These are phyloP conservation scores for Heliconius melpomene DNA, from an alignment of 1,140 invertebrate species.

Conservation along the genomic window DNA sequence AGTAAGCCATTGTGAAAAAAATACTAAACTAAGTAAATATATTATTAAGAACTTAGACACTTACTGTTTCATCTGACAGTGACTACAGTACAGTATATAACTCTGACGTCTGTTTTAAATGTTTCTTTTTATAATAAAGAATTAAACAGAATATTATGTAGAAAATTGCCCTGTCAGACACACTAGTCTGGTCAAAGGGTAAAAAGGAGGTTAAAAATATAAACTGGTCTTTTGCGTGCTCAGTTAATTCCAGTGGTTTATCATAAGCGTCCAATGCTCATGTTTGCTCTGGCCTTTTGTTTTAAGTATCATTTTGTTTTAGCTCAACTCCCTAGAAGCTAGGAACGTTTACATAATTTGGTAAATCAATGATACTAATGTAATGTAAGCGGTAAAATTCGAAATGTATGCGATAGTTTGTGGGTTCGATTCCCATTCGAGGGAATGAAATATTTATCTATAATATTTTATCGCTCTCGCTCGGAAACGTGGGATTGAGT, in stretches of 20 bases:
- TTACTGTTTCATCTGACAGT: slow-evolving; percentile 9
- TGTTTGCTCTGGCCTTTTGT: not conserved
- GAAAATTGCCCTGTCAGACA: slow-evolving; percentile 76
- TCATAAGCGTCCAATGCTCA: slow-evolving; percentile 16
- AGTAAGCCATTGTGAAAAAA: not conserved
- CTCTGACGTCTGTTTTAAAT: slow-evolving; percentile 14
- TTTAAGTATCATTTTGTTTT: slow-evolving; percentile 20
- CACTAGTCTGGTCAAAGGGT: slow-evolving; percentile 64
- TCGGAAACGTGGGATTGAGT: too few relatives aligned
- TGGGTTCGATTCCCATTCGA: too few relatives aligned
- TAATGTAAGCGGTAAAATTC: too few relatives aligned
- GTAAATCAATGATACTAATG: too few relatives aligned
- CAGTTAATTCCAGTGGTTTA: slow-evolving; percentile 37
- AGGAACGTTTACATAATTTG: not conserved
- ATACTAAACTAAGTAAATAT: not conserved
- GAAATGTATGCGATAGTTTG: too few relatives aligned
- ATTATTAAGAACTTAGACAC: not conserved
- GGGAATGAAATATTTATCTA: too few relatives aligned
- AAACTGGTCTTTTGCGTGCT: slow-evolving; percentile 38
- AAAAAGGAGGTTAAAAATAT: slow-evolving; percentile 36
- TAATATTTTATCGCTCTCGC: too few relatives aligned
- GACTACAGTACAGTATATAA: not conserved
- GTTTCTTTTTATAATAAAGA: slow-evolving; percentile 38
- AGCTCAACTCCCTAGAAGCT: not conserved
- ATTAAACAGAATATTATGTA: slow-evolving; percentile 62